Percentiles rank a stretch among this genome's conserved stretches.
Conservation (phyloP, 2,888 invertebrate genomes). For the Drosophila subsilvestris region DNA sequence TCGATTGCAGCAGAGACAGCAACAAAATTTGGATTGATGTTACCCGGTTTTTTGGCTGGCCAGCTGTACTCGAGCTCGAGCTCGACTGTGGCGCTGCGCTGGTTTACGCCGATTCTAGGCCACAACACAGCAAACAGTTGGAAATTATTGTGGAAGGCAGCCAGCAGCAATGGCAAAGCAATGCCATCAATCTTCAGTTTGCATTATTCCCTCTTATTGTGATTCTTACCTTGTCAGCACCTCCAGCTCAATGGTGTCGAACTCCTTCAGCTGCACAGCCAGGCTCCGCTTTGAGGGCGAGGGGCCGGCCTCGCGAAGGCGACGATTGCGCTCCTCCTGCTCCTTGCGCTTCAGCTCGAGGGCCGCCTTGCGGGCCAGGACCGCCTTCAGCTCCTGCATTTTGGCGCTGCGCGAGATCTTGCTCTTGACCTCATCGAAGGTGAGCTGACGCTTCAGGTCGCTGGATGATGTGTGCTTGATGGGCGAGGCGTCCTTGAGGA, state of each 20-base stretch:
- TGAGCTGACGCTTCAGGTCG: constrained; percentile 86
- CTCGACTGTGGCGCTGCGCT: constrained; percentile 55
- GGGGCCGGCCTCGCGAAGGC: constrained; percentile 73
- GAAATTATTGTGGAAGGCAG: constrained; percentile 66
- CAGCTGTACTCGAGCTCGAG: constrained; percentile 21
- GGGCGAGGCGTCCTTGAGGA: constrained; percentile 83
- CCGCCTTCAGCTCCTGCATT: constrained; percentile 89
- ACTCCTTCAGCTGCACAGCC: constrained; percentile 86
- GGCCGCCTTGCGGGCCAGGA: constrained; percentile 88
- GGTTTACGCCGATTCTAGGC: constrained; percentile 71
- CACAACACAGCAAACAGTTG: constrained; percentile 39
- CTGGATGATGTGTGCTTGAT: constrained; percentile 61
- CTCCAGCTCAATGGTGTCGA: constrained; percentile 91
- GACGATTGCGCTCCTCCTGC: constrained; percentile 82
- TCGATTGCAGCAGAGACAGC: constrained; percentile 65
- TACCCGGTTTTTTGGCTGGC: constrained; percentile 65
- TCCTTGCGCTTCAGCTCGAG: constrained; percentile 86
- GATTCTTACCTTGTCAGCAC: constrained; percentile 88
- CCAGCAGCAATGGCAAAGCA: constrained; percentile 13
- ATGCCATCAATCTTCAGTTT: neutral
- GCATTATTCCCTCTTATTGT: neutral
- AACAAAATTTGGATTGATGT: constrained; percentile 63
- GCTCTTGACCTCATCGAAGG: constrained; percentile 88
- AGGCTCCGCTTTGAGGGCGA: constrained; percentile 63
- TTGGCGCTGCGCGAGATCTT: constrained; percentile 88